Conservation (phyloP, 2,113 vertebrate species). For the Zosterops pallidus region DNA sequence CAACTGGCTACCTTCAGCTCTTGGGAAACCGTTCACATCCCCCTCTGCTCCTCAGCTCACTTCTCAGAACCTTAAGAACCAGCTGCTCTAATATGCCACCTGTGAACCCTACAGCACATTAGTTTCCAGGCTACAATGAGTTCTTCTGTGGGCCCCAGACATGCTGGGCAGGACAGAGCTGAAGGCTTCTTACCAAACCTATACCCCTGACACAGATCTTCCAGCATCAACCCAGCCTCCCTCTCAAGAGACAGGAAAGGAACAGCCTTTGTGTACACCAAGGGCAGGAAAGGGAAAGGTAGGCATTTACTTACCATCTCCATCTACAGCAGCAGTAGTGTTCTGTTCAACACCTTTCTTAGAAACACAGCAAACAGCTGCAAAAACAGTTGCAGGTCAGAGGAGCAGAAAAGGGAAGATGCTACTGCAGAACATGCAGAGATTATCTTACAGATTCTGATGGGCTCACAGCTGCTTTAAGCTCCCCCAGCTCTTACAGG, state of each 20-base stretch:
- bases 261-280: not conserved
- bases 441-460: not conserved
- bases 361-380: conserved; percentile 87
- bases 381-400: conserved; percentile 52
- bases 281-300: not conserved
- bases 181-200: not conserved
- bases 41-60: not conserved
- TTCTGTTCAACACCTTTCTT: conserved; percentile 84
- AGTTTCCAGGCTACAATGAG: not conserved
- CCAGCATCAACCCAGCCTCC: not conserved
- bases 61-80: not conserved
- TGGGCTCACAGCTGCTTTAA: not conserved
- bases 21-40: accelerated
- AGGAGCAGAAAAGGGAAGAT: not conserved
- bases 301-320: conserved; percentile 79
- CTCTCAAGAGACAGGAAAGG: not conserved
- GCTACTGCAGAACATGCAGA: not conserved
- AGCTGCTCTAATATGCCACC: not conserved
- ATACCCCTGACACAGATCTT: not conserved
- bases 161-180: not conserved
- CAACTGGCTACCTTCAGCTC: not conserved
- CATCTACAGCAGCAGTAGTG: conserved; percentile 79
- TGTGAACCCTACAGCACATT: not conserved
- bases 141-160: not conserved
- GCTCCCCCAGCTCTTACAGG: not conserved